Percentiles rank a stretch among this genome's conserved stretches.
Conservation (phyloP, 2,888 invertebrate genomes). For the Pegoplata infirma region DNA sequence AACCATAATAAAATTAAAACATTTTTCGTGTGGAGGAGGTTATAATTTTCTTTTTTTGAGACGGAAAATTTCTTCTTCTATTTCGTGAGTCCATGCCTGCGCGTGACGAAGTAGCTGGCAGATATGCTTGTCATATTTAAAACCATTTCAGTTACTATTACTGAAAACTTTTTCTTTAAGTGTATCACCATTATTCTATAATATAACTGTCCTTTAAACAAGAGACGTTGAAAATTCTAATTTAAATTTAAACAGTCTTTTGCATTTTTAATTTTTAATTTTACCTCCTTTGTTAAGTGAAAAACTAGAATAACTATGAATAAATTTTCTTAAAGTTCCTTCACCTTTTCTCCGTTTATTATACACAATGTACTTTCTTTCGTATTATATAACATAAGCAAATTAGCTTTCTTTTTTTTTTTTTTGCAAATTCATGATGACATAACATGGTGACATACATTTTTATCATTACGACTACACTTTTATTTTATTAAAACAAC, state of each 20-base stretch:
- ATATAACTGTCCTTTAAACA: no score
- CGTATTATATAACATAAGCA: slow-evolving; percentile 44
- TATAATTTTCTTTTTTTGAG: no score
- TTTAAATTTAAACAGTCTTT: neutral
- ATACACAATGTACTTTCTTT: slow-evolving; percentile 24
- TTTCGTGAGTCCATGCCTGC: no score
- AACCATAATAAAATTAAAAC: no score
- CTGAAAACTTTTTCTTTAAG: no score
- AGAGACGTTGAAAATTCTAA: neutral
- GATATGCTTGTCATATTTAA: no score
- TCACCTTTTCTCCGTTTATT: slow-evolving; percentile 57
- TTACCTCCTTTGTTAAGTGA: neutral
- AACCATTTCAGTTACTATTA: no score
- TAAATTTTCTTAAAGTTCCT: slow-evolving; percentile 35
- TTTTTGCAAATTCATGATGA: slow-evolving; percentile 50
- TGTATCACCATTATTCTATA: no score
- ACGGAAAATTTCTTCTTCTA: no score
- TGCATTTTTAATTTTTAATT: slow-evolving; percentile 3
- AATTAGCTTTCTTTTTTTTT: slow-evolving; percentile 45
- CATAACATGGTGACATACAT: slow-evolving; percentile 61
- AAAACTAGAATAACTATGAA: slow-evolving; percentile 15
- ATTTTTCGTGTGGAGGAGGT: no score
- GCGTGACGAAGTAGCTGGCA: no score
- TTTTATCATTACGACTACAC: slow-evolving; percentile 23
- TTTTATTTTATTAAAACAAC: neutral